Conservation (phyloP, 1,140 invertebrate genomes). For the Leptinotarsa lineolata region DNA sequence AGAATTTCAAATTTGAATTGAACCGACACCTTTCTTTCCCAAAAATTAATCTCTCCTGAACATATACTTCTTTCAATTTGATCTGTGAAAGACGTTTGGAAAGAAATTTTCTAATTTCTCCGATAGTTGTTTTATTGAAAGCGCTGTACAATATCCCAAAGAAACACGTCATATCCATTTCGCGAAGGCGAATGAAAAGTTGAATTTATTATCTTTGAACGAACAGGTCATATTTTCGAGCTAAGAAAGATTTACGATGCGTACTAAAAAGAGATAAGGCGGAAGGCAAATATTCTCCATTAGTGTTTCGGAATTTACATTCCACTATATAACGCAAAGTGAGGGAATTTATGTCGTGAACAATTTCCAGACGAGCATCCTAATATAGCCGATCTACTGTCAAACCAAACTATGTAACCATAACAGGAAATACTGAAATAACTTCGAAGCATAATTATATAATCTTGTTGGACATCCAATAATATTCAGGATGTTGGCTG, state of each 20-base stretch:
- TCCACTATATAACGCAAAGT: background rate
- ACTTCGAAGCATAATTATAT: background rate
- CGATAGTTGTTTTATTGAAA: too few species aligned
- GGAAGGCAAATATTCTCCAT: background rate
- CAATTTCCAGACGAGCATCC: background rate
- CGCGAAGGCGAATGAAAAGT: background rate
- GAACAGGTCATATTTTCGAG: background rate
- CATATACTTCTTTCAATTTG: too few species aligned
- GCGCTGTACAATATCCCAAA: background rate
- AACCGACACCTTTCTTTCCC: too few species aligned
- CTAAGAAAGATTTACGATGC: background rate
- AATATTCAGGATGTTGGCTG: background rate
- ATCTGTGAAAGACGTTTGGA: too few species aligned
- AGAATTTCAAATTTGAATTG: too few species aligned
- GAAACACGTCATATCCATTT: background rate
- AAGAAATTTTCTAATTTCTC: too few species aligned
- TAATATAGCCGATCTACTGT: background rate
- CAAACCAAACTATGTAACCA: constrained; percentile 1
- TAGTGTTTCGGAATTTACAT: constrained; percentile 3
- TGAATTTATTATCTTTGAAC: constrained; percentile 1
- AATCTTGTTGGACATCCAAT: background rate
- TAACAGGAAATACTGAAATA: constrained; percentile 1
- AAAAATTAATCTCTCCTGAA: too few species aligned
- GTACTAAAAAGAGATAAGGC: background rate
- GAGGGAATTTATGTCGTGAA: background rate